Percentiles rank a stretch among this genome's conserved stretches.
Evolutionary conservation across 2,797 vertebrate species (phyloP).

Genomic region (Odontamblyopus rebecca): DNA sequence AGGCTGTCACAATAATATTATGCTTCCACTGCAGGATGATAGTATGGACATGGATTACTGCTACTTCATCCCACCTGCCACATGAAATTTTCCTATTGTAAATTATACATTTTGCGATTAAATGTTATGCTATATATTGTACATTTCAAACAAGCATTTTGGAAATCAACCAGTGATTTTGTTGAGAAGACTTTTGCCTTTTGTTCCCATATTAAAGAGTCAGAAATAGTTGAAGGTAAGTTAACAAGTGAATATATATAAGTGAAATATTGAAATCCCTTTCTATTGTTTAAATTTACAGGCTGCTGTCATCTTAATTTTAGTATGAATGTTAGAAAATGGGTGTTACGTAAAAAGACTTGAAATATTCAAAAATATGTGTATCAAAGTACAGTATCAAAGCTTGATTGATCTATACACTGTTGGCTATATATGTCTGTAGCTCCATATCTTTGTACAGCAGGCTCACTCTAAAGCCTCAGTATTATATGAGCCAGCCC

Average conservation of each 20-base stretch:
- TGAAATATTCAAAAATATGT: neutral
- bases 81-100: no score
- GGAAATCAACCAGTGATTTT: no score
- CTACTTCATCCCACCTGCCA: neutral
- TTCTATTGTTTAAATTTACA: no score
- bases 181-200: no score
- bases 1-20: constrained; percentile 56
- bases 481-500: constrained; percentile 36
- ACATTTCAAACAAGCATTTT: no score
- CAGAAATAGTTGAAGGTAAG: no score
- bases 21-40: constrained; percentile 22
- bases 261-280: no score
- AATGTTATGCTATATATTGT: no score
- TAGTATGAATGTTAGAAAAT: neutral
- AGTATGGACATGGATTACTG: constrained; percentile 33
- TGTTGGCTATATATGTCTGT: constrained; percentile 25
- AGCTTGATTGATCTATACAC: constrained; percentile 33
- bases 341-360: no score
- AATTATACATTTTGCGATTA: no score
- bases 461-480: constrained; percentile 47
- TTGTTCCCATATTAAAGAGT: no score
- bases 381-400: constrained; percentile 12
- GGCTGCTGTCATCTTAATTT: neutral
- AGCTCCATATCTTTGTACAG: constrained; percentile 42
- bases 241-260: no score